Percentiles rank a stretch among this genome's conserved stretches.
These are phyloP conservation scores for Camponotus vicinus DNA, from an alignment of 1,140 invertebrate genomes.

Conservation along the genomic window DNA sequence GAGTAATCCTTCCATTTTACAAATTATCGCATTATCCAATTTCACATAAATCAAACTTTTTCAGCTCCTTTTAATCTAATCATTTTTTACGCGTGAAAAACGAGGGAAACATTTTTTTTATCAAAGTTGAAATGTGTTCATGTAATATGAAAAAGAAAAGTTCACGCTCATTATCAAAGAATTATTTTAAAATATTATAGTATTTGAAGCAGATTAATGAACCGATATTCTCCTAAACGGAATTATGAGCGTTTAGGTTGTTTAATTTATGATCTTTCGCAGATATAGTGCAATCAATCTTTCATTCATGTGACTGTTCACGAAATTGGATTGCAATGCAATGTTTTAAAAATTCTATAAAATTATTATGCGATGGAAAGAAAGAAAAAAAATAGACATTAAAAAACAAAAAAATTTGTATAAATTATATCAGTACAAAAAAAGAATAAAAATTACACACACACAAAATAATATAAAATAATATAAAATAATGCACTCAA, in stretches of 20 bases:
- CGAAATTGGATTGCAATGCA: not conserved
- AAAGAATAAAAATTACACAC: too few species aligned
- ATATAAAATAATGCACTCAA: too few species aligned
- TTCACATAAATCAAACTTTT: not conserved
- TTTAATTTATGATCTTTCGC: not conserved
- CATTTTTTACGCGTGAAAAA: not conserved
- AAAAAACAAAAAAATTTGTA: not conserved
- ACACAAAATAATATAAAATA: too few species aligned
- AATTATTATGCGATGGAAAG: not conserved
- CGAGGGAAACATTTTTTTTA: not conserved
- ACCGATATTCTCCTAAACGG: not conserved
- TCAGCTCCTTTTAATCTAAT: not conserved
- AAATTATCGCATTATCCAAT: slow-evolving; percentile 1
- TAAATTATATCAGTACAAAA: not conserved
- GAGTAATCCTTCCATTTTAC: not conserved
- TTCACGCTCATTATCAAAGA: slow-evolving; percentile 1
- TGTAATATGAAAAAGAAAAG: not conserved
- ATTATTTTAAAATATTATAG: slow-evolving; percentile 14
- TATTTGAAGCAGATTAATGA: slow-evolving; percentile 29
- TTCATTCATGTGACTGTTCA: not conserved
- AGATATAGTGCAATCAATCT: not conserved
- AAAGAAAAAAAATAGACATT: not conserved
- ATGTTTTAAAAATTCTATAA: not conserved
- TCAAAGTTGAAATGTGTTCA: not conserved
- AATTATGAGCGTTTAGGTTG: not conserved